Conservation (phyloP, 2,888 invertebrate genomes). For the Limnephilus rhombicus region DNA sequence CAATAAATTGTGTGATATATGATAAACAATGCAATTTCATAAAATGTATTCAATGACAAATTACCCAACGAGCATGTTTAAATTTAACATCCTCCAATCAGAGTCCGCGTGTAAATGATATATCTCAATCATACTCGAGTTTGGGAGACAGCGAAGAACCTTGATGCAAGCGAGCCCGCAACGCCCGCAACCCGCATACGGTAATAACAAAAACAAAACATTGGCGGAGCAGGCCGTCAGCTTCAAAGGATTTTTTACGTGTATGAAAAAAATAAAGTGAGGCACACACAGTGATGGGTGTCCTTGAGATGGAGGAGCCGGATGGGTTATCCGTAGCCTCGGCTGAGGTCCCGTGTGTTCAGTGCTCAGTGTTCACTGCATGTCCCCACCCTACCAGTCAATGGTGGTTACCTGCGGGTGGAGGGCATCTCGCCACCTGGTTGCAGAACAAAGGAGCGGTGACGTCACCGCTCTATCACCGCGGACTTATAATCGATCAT, state of each 20-base stretch:
- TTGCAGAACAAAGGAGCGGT: conserved; percentile 54
- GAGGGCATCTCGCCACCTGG: conserved; percentile 38
- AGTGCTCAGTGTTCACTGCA: conserved; percentile 10
- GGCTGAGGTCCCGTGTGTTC: background rate
- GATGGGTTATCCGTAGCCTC: conserved; percentile 19
- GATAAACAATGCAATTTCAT: background rate
- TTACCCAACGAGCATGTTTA: background rate
- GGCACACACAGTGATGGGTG: background rate
- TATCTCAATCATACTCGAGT: background rate
- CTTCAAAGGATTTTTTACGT: background rate
- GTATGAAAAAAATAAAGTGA: background rate
- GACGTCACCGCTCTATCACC: conserved; percentile 39
- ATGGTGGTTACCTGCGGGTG: background rate
- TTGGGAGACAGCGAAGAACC: background rate
- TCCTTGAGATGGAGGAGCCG: conserved; percentile 26
- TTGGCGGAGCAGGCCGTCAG: background rate
- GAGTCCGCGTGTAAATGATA: background rate
- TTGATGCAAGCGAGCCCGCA: background rate
- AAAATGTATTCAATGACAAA: background rate
- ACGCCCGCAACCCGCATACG: background rate
- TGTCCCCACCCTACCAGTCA: conserved; percentile 21
- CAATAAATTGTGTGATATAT: background rate
- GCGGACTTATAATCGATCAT: background rate
- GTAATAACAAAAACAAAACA: background rate
- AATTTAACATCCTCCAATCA: background rate